Conservation (phyloP, 2,888 invertebrate genomes). For the Argynnis bischoffii region DNA sequence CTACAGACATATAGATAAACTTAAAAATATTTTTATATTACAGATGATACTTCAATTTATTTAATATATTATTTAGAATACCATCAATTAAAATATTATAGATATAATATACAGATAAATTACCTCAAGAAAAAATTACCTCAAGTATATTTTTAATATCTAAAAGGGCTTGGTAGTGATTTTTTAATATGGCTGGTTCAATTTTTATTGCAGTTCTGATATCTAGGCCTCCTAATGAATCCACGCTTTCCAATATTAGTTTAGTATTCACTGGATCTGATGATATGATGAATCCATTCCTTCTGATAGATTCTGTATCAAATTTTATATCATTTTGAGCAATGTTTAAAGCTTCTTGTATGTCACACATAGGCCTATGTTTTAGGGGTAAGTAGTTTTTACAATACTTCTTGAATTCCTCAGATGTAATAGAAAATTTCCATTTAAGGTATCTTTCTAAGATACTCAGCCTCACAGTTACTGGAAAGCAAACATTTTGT, state of each 20-base stretch:
- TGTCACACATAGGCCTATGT: conserved; percentile 69
- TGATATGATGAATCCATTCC: conserved; percentile 83
- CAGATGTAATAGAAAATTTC: conserved; percentile 60
- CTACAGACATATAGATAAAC: no score
- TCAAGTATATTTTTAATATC: conserved; percentile 81
- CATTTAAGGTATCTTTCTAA: conserved; percentile 65
- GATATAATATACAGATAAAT: not conserved
- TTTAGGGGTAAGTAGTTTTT: conserved; percentile 64
- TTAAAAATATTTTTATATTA: no score
- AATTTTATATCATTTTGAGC: conserved; percentile 82
- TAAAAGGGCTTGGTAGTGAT: conserved; percentile 78
- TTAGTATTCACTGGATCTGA: conserved; percentile 82
- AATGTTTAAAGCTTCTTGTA: conserved; percentile 80
- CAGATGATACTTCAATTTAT: no score
- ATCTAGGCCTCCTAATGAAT: conserved; percentile 78
- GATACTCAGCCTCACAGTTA: conserved; percentile 65
- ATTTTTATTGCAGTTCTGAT: conserved; percentile 77
- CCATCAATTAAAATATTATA: not conserved
- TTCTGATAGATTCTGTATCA: conserved; percentile 73
- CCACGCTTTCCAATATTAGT: conserved; percentile 79
- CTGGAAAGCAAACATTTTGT: conserved; percentile 48
- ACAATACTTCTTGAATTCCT: conserved; percentile 66
- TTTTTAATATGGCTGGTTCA: conserved; percentile 85
- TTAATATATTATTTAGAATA: not conserved
- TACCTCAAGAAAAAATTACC: conserved; percentile 78